phyloP scores from a whole-genome alignment of 2,113 vertebrate species.

The Vireo altiloquus region DNA sequence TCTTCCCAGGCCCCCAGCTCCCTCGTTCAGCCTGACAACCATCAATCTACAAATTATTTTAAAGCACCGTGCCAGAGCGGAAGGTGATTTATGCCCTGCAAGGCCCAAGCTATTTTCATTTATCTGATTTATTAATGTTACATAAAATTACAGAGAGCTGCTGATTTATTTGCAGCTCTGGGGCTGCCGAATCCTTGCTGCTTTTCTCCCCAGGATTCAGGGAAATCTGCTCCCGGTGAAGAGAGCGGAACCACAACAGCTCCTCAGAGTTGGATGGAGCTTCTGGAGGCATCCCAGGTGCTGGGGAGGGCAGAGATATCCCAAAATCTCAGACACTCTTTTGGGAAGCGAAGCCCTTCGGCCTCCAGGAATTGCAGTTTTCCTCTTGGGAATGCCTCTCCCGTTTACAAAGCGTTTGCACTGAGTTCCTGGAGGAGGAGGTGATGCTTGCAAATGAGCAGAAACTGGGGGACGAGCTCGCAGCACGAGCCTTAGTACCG shows the following conservation, averaged over 20 bases:
- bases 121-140: slow-evolving; percentile 45
- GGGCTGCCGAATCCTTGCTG: background rate
- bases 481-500: background rate
- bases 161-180: background rate
- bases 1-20: slow-evolving; percentile 33
- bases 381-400: background rate
- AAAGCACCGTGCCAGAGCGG: background rate
- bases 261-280: no score
- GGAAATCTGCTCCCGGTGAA: background rate
- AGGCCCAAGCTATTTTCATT: slow-evolving; percentile 52
- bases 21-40: background rate
- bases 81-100: slow-evolving; percentile 16
- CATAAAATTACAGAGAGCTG: slow-evolving; percentile 2
- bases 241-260: no score
- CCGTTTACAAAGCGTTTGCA: accelerated
- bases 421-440: background rate
- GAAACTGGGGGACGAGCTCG: accelerated
- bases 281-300: no score
- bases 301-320: no score
- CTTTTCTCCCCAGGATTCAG: background rate
- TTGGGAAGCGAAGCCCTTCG: background rate
- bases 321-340: accelerated
- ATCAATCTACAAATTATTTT: slow-evolving; percentile 41
- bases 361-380: background rate
- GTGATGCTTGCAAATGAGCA: accelerated